phyloP scores from a whole-genome alignment of 2,888 invertebrate genomes.

The Drosophila kambysellisi region DNA sequence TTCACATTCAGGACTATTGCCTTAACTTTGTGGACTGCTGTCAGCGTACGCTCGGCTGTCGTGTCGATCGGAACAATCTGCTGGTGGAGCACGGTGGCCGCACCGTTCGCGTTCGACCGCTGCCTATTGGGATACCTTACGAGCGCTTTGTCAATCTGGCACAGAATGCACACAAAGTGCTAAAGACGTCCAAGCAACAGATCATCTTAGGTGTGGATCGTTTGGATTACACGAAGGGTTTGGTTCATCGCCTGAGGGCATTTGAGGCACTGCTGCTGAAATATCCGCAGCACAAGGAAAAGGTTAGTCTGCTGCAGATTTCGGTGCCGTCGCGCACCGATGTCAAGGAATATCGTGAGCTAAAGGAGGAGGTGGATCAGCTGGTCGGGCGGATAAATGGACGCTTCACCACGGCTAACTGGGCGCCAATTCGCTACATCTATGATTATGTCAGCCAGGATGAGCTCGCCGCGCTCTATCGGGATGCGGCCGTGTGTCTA shows the following conservation, averaged over 20 bases:
- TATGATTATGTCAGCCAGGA: conserved; percentile 95
- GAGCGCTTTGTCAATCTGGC: conserved; percentile 94
- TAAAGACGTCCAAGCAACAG: conserved; percentile 90
- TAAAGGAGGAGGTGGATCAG: conserved; percentile 96
- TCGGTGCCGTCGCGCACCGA: conserved; percentile 95
- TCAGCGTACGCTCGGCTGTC: conserved; percentile 93
- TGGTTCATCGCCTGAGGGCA: conserved; percentile 93
- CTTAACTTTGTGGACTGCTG: conserved; percentile 96
- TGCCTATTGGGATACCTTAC: conserved; percentile 96
- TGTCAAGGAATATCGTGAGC: conserved; percentile 94
- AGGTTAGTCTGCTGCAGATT: conserved; percentile 92
- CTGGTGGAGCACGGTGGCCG: conserved; percentile 95
- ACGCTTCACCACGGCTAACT: conserved; percentile 94
- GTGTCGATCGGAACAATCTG: conserved; percentile 94
- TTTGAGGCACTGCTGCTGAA: conserved; percentile 93
- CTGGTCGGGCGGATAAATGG: conserved; percentile 94
- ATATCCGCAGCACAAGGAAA: conserved; percentile 94
- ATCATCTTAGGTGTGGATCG: conserved; percentile 95
- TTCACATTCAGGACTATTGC: conserved; percentile 96
- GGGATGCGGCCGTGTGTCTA: conserved; percentile 94
- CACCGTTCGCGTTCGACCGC: conserved; percentile 92
- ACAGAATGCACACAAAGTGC: conserved; percentile 88
- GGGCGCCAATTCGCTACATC: conserved; percentile 95
- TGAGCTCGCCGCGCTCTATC: conserved; percentile 93
- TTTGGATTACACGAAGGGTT: conserved; percentile 95